Conservation (phyloP, 2,113 vertebrate species). For the Herpetotheres cachinnans region DNA sequence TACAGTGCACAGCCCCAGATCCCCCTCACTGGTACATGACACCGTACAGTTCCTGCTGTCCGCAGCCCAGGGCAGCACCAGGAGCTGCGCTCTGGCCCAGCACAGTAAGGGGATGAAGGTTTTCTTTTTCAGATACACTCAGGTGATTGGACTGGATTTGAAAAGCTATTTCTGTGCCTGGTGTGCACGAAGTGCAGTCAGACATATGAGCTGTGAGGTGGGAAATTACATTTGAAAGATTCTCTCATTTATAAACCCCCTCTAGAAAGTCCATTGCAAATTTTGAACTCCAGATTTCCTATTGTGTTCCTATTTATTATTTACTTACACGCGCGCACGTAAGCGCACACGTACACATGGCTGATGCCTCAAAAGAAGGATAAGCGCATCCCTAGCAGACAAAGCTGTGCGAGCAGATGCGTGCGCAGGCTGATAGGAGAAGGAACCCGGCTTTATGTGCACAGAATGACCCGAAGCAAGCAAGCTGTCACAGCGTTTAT, state of each 20-base stretch:
- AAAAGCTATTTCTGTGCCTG: neutral
- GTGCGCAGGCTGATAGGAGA: rapidly evolving
- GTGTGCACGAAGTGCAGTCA: rapidly evolving
- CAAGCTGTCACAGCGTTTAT: neutral
- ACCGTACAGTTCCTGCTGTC: neutral
- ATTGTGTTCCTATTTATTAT: no score
- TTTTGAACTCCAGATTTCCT: neutral
- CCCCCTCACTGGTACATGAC: rapidly evolving
- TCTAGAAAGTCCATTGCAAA: neutral
- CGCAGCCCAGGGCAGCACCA: neutral
- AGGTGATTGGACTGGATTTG: neutral
- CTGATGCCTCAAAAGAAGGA: neutral
- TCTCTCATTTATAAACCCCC: neutral
- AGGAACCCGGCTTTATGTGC: rapidly evolving
- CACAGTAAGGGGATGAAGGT: no score
- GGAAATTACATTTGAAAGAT: neutral
- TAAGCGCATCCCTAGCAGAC: neutral
- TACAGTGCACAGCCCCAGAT: rapidly evolving
- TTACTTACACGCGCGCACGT: no score
- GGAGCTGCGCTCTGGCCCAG: neutral
- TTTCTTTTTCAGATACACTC: neutral
- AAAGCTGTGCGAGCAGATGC: rapidly evolving
- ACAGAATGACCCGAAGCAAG: neutral
- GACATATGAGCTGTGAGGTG: no score
- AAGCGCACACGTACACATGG: neutral